Percentiles rank a stretch among this genome's conserved stretches.
Conservation (phyloP, 2,888 invertebrate genomes). For the Drosophila subsilvestris region DNA sequence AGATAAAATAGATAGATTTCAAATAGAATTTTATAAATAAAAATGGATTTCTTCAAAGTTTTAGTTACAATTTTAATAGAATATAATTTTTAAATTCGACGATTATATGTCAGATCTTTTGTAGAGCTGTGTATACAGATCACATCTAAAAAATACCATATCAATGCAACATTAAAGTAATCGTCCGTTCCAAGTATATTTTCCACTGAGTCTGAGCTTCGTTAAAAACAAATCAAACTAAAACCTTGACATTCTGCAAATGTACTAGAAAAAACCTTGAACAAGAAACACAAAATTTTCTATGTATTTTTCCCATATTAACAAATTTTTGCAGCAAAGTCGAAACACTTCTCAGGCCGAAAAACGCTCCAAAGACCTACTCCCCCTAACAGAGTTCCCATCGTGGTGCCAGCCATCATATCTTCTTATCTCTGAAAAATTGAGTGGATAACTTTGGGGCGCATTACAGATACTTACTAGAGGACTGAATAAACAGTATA, state of each 20-base stretch:
- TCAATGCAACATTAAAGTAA: too few relatives aligned
- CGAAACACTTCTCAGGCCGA: background rate
- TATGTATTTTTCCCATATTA: background rate
- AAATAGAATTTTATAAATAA: too few relatives aligned
- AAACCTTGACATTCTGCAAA: background rate
- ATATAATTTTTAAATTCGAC: too few relatives aligned
- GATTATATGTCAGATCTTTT: too few relatives aligned
- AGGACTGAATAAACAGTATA: slow-evolving; percentile 49
- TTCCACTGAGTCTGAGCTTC: background rate
- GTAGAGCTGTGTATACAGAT: too few relatives aligned
- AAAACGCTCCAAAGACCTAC: background rate
- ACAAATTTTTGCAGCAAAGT: background rate
- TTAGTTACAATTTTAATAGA: too few relatives aligned
- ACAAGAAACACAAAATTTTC: background rate
- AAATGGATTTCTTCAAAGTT: too few relatives aligned
- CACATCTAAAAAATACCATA: too few relatives aligned
- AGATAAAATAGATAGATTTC: too few relatives aligned
- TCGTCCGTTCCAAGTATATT: too few relatives aligned
- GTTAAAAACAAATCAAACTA: background rate
- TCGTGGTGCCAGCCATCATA: slow-evolving; percentile 4
- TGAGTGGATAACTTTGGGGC: slow-evolving; percentile 29
- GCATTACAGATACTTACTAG: slow-evolving; percentile 36
- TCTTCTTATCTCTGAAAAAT: slow-evolving; percentile 55
- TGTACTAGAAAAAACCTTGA: background rate
- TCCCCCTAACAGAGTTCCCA: background rate